Base-by-base conservation (phyloP, 37 sponge, comb jelly and placozoan species). In the Aplysina aerophoba region DNA sequence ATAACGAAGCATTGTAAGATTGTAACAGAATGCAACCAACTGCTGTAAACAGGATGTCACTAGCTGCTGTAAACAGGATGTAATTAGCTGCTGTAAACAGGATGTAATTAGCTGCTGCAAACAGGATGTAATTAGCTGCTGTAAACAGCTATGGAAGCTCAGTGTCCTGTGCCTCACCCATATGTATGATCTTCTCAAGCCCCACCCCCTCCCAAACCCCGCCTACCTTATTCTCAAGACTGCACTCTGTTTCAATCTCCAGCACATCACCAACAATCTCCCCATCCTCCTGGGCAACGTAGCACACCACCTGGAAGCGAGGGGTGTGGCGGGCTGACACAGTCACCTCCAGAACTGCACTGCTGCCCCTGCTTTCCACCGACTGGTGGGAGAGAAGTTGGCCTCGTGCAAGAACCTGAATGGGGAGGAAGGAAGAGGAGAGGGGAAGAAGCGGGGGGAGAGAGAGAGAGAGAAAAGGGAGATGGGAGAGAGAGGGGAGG, bases 201-300 rank as follows among this genome's bases (percentile, higher is more conserved):
- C 14, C 11, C 31, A 12, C 6, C 73, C 19, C 8, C 56, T 30
- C 11, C 27, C 57, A 28, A 81, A 27, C 31, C 55, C 17, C 81
- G 8, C 50, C 21, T 39, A 78, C 50, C 50, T 44, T 44, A 44
- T 44, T 3, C 50, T 44, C 6, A 44, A 44, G 50, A 8, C 50
- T 21, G 28, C 88, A 88, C 27, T 27, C 27, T 4, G 83, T 69
- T 31, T 37, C 25, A 0, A 85, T 15, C 62, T 89, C 90, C 56
- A 89, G 69, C n/a, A 89, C 36, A 39, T 89, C 90, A 27, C 85
- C 90, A 3, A 80, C 81, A 1, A 89, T 62, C 64, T 89, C 90
- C 38, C 90, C 90, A 73, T 89, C 85, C 37, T 89, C 90, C n/a
- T 85, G 63, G 19, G 90, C 85, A 72, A 89, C 81, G 71, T 84